A percentile compares a stretch with the other conserved stretches of the same genome.
Conservation (phyloP, 2,797 vertebrate species). For the Xenops minutus region DNA sequence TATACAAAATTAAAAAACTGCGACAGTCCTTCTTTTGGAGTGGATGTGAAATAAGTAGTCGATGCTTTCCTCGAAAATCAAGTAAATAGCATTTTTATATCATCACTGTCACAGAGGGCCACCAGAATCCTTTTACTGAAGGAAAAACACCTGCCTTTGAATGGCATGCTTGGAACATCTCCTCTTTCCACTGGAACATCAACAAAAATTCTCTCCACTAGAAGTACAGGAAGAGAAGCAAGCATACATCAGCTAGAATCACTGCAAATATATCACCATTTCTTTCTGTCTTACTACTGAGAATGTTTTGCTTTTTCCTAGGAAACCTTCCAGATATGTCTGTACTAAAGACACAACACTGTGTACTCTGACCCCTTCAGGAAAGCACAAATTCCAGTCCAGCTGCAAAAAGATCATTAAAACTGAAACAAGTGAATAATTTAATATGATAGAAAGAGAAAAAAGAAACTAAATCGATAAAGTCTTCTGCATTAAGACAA, state of each 20-base stretch:
- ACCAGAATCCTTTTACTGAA: background rate
- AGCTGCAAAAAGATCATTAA: background rate
- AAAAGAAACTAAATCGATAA: background rate
- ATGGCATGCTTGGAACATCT: background rate
- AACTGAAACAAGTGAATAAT: background rate
- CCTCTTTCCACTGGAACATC: background rate
- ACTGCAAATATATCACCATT: background rate
- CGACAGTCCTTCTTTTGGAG: slow-evolving; percentile 48
- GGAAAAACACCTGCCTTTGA: background rate
- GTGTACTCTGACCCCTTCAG: background rate
- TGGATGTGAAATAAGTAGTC: slow-evolving; percentile 24
- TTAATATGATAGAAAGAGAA: background rate
- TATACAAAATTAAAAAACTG: slow-evolving; percentile 1
- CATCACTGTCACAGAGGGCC: background rate
- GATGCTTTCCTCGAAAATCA: slow-evolving; percentile 63
- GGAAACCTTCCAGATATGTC: background rate
- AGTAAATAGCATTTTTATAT: slow-evolving; percentile 51
- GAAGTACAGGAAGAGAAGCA: background rate
- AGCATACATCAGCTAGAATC: background rate
- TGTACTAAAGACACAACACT: background rate
- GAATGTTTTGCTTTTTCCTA: background rate
- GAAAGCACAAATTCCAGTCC: background rate
- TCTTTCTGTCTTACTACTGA: background rate
- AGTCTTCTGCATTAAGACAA: background rate
- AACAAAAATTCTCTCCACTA: background rate